These are phyloP conservation scores for Prenolepis imparis DNA, from an alignment of 2,888 invertebrate genomes.

Conservation along the genomic window DNA sequence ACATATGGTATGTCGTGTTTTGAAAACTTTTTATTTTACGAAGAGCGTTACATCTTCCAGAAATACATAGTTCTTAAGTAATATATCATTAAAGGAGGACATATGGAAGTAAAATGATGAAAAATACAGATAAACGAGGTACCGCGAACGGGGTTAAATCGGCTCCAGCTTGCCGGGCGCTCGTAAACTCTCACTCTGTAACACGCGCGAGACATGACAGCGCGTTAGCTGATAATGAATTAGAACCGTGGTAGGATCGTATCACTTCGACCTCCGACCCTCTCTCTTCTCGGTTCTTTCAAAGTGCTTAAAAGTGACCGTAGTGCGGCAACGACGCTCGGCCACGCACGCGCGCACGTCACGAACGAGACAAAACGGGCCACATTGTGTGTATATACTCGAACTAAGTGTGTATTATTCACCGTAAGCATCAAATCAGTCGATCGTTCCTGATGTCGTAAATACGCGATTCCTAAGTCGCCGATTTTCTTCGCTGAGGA, in stretches of 20 bases:
- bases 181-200: neutral
- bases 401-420: slow-evolving; percentile 28
- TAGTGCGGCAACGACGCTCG: slow-evolving; percentile 27
- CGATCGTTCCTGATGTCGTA: slow-evolving; percentile 39
- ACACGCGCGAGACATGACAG: slow-evolving; percentile 30
- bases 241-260: slow-evolving; percentile 76
- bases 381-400: slow-evolving; percentile 2
- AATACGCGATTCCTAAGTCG: neutral
- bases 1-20: neutral
- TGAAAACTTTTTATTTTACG: neutral
- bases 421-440: slow-evolving; percentile 24
- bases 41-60: neutral
- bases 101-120: neutral
- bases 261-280: slow-evolving; percentile 81
- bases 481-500: neutral
- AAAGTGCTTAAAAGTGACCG: slow-evolving; percentile 46
- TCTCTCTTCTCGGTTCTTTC: slow-evolving; percentile 29
- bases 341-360: slow-evolving; percentile 12
- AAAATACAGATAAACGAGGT: neutral
- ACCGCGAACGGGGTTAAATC: neutral
- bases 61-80: neutral
- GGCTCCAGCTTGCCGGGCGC: neutral
- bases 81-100: neutral
- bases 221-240: slow-evolving; percentile 80
- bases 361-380: neutral